Conservation (phyloP, 1,140 invertebrate species). For the Tetranychus cinnabarinus region DNA sequence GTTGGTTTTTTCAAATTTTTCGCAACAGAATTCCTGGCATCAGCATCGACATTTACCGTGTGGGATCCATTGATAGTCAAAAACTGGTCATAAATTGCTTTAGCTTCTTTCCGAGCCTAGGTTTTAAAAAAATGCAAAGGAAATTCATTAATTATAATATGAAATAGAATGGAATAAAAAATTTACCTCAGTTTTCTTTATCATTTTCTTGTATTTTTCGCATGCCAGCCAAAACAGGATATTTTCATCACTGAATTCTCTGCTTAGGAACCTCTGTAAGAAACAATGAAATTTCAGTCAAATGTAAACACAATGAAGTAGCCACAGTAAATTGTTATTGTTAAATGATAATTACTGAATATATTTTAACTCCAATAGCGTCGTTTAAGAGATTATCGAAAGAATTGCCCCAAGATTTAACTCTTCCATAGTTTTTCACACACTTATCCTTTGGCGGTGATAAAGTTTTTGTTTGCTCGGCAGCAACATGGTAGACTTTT, state of each 20-base stretch:
- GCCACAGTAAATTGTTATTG: too few relatives aligned
- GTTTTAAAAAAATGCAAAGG: too few relatives aligned
- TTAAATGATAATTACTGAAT: neutral
- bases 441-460: neutral
- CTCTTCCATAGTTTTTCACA: neutral
- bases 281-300: too few relatives aligned
- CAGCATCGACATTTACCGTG: neutral
- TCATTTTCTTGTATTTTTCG: constrained; percentile 28
- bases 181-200: neutral
- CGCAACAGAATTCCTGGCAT: neutral
- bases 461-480: neutral
- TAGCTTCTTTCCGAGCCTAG: neutral
- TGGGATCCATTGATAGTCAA: neutral
- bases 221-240: constrained; percentile 35
- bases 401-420: neutral
- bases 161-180: too few relatives aligned
- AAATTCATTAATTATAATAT: too few relatives aligned
- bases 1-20: neutral
- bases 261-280: constrained; percentile 23
- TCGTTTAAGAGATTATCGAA: neutral
- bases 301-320: too few relatives aligned
- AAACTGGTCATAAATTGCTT: neutral
- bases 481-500: neutral
- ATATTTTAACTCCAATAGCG: neutral
- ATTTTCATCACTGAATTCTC: constrained; percentile 35